Base-by-base conservation (phyloP, 37 sponge, comb jelly and placozoan genomes). In the Petrosia ficiformis region DNA sequence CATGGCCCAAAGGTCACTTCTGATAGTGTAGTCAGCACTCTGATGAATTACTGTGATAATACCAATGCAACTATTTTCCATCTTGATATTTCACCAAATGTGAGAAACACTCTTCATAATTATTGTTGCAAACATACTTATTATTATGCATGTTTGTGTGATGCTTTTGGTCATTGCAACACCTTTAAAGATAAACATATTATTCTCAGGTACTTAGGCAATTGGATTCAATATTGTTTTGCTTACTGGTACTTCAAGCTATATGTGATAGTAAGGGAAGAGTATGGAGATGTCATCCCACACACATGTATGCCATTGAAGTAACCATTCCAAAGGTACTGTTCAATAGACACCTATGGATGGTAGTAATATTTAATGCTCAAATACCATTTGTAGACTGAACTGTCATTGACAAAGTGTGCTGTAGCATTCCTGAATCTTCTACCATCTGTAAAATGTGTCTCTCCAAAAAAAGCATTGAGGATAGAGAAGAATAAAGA, bases 71-170 rank as follows among this genome's bases (percentile, higher is more conserved):
- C 66, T 14, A 78, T 88, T 0, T 76, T 52, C 34, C 83, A 82
- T 42, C 61, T 88, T 16, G 89, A 88, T 48, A 79, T 88, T 73
- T 67, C 83, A 34, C 73, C 82, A 26, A 75, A 38, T 57, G 87
- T 86, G 38, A 69, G 76, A 54, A n/a, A n/a, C 63, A 21, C 21
- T 1, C 21, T 38, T 24, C 41, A 29, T n/a, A 61, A 25, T 25
- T 29, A 65, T 1, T 14, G 31, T 65, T 61, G 28, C 14, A 5
- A 6, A n/a, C n/a, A n/a, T n/a, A n/a, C n/a, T n/a, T n/a, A n/a
- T n/a, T n/a, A n/a, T n/a, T 37, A 21, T 2, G 56, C n/a, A n/a
- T n/a, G n/a, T n/a, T n/a, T n/a, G n/a, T n/a, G n/a, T n/a, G n/a
- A n/a, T n/a, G n/a, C n/a, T n/a, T n/a, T n/a, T n/a, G n/a, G n/a